Evolutionary conservation across 92 coral and sea anemone genomes (phyloP), one percentile per base, ranked within the genome.

Genomic region (Heteractis magnifica): DNA sequence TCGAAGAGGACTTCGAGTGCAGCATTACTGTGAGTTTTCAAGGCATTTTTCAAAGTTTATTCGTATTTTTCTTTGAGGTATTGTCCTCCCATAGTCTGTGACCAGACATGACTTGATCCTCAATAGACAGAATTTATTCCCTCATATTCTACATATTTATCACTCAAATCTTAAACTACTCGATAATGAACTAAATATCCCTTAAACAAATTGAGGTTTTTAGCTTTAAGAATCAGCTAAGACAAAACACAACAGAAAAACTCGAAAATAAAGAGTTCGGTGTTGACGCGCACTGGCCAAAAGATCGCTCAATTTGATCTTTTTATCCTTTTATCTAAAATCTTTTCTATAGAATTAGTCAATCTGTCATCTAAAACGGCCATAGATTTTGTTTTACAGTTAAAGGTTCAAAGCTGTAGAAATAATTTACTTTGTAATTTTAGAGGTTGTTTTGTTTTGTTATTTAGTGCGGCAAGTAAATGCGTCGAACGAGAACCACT

Each of bases 1-100:
- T 85, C 48, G 88, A 85, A 15, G 23, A 77, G 55, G 88, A 85
- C 79, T 85, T 77, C 55, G 83, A 85, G 51, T 85, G 79, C 64
- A 65, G n/a, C 18, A 85, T 85, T 10, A 79, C 75, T 49, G 88
- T 85, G 58, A 85, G 88, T 85, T 14, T 48, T 56, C 5, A 8
- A 16, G 13, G 71, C 9, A 20, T 65, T 50, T 16, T 12, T 11
- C 15, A 14, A 41, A 18, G 13, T 51, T 5, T 51, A 9, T 68
- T 1, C 6, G 18, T 68, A 26, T 68, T 26, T 18, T 68, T 68
- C 73, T 68, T 68, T 23, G 23, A 68, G 48, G 20, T 68, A 41
- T 20, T 10, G 73, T 68, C 73, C 15, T 68, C 50, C 73, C 14
- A 2, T 68, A 3, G 10, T 34, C 12, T n/a, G 14, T 26, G 73